Evolutionary conservation across 2,113 vertebrate species (phyloP).

Genomic region (Oryzias woworae): DNA sequence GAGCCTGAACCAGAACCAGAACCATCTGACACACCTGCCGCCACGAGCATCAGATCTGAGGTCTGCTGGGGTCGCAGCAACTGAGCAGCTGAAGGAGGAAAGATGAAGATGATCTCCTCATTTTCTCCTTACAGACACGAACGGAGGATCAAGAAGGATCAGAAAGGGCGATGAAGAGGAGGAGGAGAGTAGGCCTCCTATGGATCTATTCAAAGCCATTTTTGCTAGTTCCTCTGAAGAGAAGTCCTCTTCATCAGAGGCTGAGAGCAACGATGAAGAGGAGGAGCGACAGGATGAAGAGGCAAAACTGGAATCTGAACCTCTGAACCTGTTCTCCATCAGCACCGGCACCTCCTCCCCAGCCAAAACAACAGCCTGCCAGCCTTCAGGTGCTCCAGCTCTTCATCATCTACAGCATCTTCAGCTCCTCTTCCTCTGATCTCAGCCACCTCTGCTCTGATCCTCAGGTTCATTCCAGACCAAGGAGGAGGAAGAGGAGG

Average conservation of each 20-base stretch:
- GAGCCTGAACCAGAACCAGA: conserved; percentile 46
- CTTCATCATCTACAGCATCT: not conserved
- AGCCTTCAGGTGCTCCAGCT: conserved; percentile 27
- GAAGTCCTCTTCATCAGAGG: conserved; percentile 88
- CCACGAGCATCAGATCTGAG: conserved; percentile 19
- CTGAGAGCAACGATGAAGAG: conserved; percentile 71
- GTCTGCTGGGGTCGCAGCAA: conserved; percentile 1
- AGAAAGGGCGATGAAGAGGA: conserved; percentile 40
- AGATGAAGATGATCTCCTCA: not conserved
- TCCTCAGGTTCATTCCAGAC: conserved; percentile 5
- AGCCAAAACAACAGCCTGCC: conserved; percentile 2
- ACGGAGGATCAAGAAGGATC: conserved; percentile 10
- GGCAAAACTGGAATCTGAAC: conserved; percentile 1
- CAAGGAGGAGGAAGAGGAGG: conserved; percentile 64
- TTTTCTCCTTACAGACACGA: not conserved
- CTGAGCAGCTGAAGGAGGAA: not conserved
- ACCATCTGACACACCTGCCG: not conserved
- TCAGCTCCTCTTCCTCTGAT: not conserved
- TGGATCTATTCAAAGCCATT: conserved; percentile 96
- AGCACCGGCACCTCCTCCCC: not conserved
- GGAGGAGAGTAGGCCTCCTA: conserved; percentile 83
- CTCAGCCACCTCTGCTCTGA: not conserved
- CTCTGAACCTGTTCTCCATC: conserved; percentile 38
- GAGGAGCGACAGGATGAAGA: conserved; percentile 9
- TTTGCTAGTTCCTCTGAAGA: conserved; percentile 92